Conservation (phyloP, 2,888 invertebrate genomes). For the Pedicia rivosa region DNA sequence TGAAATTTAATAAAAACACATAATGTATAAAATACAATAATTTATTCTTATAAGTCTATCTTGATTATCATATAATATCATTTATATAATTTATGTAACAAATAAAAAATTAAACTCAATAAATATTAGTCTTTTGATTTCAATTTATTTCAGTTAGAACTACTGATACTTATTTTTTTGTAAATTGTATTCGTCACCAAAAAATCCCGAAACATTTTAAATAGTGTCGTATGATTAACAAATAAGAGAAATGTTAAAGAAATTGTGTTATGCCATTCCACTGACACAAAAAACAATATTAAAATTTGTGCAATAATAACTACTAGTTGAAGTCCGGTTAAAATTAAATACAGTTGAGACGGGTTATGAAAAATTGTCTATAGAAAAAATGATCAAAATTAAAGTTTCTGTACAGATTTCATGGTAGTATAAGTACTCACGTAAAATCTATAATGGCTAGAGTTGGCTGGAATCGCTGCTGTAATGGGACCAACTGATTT, state of each 20-base stretch:
- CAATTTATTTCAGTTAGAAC: no score
- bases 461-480: conserved; percentile 75
- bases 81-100: no score
- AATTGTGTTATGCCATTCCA: conserved; percentile 84
- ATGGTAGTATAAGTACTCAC: conserved; percentile 40
- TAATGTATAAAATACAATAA: no score
- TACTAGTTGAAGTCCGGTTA: conserved; percentile 53
- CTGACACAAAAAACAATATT: conserved; percentile 51
- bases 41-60: no score
- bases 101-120: no score
- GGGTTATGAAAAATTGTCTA: conserved; percentile 83
- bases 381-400: conserved; percentile 20
- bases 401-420: conserved; percentile 7
- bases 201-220: conserved; percentile 76
- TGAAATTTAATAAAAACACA: no score
- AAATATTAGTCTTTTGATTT: no score
- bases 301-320: conserved; percentile 63
- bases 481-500: conserved; percentile 63
- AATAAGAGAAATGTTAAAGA: conserved; percentile 73
- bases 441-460: conserved; percentile 68
- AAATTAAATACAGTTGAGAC: conserved; percentile 51
- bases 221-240: conserved; percentile 83
- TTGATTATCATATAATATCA: no score
- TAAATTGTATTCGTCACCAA: conserved; percentile 52
- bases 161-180: conserved; percentile 15